Evolutionary conservation across 2,113 vertebrate species (phyloP).

Genomic region (Lethenteron reissneri): DNA sequence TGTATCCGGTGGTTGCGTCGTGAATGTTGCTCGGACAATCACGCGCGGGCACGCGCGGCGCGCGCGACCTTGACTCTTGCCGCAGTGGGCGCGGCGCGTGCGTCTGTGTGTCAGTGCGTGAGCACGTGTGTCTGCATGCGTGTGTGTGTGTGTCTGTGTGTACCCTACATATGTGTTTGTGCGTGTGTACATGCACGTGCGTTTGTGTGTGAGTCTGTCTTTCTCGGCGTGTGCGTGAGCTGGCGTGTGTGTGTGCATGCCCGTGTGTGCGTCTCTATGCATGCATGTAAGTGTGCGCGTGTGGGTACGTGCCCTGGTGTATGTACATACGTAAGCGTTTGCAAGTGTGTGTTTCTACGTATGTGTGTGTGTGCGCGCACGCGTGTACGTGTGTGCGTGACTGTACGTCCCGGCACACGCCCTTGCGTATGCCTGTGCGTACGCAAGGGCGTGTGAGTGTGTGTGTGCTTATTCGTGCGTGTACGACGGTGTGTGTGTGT

Average conservation of each 20-base stretch:
- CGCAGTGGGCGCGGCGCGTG: neutral
- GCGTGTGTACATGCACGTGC: neutral
- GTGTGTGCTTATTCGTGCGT: neutral
- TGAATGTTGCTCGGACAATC: no score
- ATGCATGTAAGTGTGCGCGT: neutral
- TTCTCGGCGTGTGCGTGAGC: neutral
- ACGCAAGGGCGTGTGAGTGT: neutral
- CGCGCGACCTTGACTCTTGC: neutral
- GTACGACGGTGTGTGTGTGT: neutral
- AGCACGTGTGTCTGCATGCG: neutral
- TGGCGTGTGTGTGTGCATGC: neutral
- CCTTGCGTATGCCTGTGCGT: neutral
- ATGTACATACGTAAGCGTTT: neutral
- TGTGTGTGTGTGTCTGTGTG: neutral
- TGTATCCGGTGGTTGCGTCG: no score
- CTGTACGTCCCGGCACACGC: neutral
- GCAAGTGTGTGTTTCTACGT: neutral
- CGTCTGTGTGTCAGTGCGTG: neutral
- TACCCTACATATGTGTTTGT: neutral
- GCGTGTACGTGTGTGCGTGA: neutral
- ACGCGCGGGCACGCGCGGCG: no score
- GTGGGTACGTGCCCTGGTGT: neutral
- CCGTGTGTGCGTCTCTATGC: neutral
- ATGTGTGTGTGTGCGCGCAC: neutral
- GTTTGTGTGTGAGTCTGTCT: neutral